These are phyloP conservation scores for Blastobasis lacticolella DNA, from an alignment of 2,888 invertebrate genomes.

Conservation along the genomic window DNA sequence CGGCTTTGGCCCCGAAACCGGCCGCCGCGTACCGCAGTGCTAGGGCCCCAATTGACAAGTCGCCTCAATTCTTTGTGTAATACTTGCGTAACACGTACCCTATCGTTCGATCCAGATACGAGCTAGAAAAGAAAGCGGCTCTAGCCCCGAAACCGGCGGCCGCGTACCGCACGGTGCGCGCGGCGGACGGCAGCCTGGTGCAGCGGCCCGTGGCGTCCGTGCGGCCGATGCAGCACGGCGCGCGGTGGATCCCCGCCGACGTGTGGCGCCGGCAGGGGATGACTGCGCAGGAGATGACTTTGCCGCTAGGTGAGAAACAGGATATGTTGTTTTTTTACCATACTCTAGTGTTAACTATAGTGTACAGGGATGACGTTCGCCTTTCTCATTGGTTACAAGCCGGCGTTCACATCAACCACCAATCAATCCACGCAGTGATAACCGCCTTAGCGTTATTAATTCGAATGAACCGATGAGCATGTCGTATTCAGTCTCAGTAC, in stretches of 20 bases:
- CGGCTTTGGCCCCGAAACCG: constrained; percentile 78
- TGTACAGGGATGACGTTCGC: too few species aligned
- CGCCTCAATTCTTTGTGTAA: too few species aligned
- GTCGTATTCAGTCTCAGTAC: too few species aligned
- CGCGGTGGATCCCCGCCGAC: constrained; percentile 90
- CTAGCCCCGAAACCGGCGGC: constrained; percentile 75
- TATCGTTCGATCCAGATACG: too few species aligned
- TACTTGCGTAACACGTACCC: too few species aligned
- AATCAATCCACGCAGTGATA: too few species aligned
- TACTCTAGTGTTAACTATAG: too few species aligned
- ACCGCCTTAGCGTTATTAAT: too few species aligned
- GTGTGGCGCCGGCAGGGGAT: constrained; percentile 95
- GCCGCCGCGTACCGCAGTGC: constrained; percentile 75
- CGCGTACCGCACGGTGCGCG: constrained; percentile 77
- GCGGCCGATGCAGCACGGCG: constrained; percentile 87
- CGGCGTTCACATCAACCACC: too few species aligned
- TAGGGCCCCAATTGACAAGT: constrained; percentile 77
- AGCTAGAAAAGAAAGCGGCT: constrained; percentile 92
- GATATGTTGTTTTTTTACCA: too few species aligned
- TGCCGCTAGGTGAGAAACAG: constrained; percentile 85
- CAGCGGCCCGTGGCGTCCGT: constrained; percentile 81
- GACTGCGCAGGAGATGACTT: constrained; percentile 95
- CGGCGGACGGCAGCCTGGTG: constrained; percentile 78
- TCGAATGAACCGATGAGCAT: too few species aligned
- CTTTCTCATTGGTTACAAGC: too few species aligned